These are phyloP conservation scores for Hemistola chrysoprasaria DNA, from an alignment of 2,888 invertebrate species.

Conservation along the genomic window DNA sequence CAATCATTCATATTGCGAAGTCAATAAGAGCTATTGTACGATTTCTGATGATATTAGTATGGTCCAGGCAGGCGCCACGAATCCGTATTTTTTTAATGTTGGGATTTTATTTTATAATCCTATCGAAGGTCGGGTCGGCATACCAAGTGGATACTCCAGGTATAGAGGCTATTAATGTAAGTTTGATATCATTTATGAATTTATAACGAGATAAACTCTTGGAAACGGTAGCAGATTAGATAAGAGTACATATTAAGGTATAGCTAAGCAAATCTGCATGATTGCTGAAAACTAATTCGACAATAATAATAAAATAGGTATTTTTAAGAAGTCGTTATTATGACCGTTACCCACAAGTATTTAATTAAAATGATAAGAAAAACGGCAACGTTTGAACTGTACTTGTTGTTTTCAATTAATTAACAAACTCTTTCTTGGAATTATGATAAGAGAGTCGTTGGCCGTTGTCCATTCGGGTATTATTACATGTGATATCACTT, in stretches of 20 bases:
- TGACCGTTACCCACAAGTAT: too few species aligned
- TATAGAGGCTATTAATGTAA: slow-evolving; percentile 2
- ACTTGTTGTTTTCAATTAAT: slow-evolving; percentile 25
- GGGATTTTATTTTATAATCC: slow-evolving; percentile 70
- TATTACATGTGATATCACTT: slow-evolving; percentile 21
- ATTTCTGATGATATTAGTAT: slow-evolving; percentile 23
- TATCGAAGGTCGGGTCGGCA: slow-evolving; percentile 64
- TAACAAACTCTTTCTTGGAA: slow-evolving; percentile 22
- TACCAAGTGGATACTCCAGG: slow-evolving; percentile 37
- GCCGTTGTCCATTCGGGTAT: slow-evolving; percentile 5
- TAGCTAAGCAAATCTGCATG: too few species aligned
- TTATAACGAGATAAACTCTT: too few species aligned
- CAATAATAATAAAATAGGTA: too few species aligned
- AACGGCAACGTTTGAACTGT: slow-evolving; percentile 1
- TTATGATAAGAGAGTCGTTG: slow-evolving; percentile 18
- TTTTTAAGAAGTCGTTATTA: too few species aligned
- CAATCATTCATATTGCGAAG: slow-evolving; percentile 37
- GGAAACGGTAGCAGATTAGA: too few species aligned
- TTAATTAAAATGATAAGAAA: too few species aligned
- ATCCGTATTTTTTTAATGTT: slow-evolving; percentile 64
- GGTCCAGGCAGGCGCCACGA: slow-evolving; percentile 67
- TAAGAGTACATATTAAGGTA: too few species aligned
- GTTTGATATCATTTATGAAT: neutral
- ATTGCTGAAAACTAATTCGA: too few species aligned
- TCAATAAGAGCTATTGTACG: slow-evolving; percentile 10